Percentiles rank a stretch among this genome's conserved stretches.
Conservation (phyloP, 2,888 invertebrate genomes). For the Laspeyria flexula region DNA sequence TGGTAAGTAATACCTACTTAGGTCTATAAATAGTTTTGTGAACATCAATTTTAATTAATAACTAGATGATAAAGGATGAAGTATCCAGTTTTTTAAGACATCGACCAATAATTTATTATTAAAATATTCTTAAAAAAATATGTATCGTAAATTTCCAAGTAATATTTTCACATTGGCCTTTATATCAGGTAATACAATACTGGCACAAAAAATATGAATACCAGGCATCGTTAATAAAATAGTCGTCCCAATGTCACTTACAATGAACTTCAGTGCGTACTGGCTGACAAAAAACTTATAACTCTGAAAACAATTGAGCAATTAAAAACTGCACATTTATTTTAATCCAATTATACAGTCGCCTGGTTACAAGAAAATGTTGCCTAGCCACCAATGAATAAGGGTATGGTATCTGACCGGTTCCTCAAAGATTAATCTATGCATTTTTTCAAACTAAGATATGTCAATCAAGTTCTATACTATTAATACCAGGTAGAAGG, state of each 20-base stretch:
- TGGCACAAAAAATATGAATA: constrained; percentile 8
- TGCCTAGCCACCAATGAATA: constrained; percentile 20
- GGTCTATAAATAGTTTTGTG: too few relatives aligned
- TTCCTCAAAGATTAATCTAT: constrained; percentile 43
- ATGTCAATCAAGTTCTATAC: constrained; percentile 49
- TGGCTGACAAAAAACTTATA: constrained; percentile 27
- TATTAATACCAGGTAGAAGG: constrained; percentile 25
- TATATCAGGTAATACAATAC: constrained; percentile 10
- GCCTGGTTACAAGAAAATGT: constrained; percentile 30
- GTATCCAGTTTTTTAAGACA: too few relatives aligned
- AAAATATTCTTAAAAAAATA: not conserved
- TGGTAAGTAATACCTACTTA: too few relatives aligned
- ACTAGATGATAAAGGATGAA: too few relatives aligned
- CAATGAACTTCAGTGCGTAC: constrained; percentile 21
- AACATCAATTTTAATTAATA: too few relatives aligned
- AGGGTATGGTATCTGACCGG: constrained; percentile 35
- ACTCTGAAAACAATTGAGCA: constrained; percentile 43
- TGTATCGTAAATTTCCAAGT: not conserved
- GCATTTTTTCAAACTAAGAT: constrained; percentile 41
- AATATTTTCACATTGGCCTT: constrained; percentile 5
- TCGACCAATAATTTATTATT: not conserved
- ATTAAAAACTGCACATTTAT: constrained; percentile 40
- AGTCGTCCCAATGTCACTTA: constrained; percentile 30
- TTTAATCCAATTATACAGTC: constrained; percentile 42
- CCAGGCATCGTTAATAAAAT: constrained; percentile 24